Evolutionary conservation across 2,888 invertebrate genomes (phyloP), one percentile per base, ranked within the genome.

Genomic region (Spatulosminthurus flaviceps): DNA sequence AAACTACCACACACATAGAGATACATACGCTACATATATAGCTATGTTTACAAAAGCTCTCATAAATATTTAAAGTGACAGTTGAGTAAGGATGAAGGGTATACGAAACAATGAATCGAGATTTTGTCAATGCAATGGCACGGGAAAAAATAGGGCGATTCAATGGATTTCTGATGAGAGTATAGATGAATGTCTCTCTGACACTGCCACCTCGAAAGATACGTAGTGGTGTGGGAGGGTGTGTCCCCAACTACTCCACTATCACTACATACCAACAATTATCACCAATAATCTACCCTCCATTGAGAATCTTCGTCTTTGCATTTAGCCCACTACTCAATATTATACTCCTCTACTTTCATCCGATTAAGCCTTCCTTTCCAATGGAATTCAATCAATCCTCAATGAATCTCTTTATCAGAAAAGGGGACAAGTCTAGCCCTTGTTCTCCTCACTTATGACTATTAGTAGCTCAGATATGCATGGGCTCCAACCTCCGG

Each of bases 171-270:
- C 42, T 71, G 42, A 71, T 71, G 71, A 41, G 71, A 41, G 16
- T 71, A 71, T n/a, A n/a, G 71, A 71, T 71, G 41, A 71, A 71
- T 71, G 5, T 41, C 71, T 71, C 71, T 41, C 71, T 71, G 71
- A 21, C 34, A 42, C 22, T 41, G 34, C 2, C 42, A 41, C 41
- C 16, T 51, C 16, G 16, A 41, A 71, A 41, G 42, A 41, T 41
- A n/a, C n/a, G n/a, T 19, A 71, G 71, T 66, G 69, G 26, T 7
- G 21, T 5, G 34, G 71, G 71, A 42, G 71, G 41, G 71, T 22
- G 42, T 34, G 71, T 71, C 64, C 67, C 13, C n/a, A n/a, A n/a
- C n/a, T n/a, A n/a, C n/a, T 22, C 26, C 66, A 66, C 22, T 66
- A 41, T 41, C 41, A 41, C 7, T n/a, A n/a, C n/a, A n/a, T n/a